Base-by-base conservation (phyloP, 2,113 vertebrate species). In the Melanerpes aurifrons region DNA sequence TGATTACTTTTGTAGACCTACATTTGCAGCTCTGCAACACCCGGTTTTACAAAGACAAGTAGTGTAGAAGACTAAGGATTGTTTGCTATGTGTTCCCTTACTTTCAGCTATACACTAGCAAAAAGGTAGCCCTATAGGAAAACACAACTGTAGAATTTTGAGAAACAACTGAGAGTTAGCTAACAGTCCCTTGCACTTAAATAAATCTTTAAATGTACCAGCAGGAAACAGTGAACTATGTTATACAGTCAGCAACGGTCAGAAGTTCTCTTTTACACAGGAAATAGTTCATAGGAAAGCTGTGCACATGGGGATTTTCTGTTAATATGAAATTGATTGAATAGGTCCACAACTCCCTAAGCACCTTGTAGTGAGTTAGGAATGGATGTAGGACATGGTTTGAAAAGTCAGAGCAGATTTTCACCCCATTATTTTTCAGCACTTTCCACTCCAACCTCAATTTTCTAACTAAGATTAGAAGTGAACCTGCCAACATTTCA, bases 391-490 rank as follows among this genome's bases (percentile, higher is more conserved):
- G 37, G 31, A 94, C 93, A 87, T 61, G 43, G 68, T 73, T 93
- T 89, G 75, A 93, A 91, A 91, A 94, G 84, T 94, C 92, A 64
- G 61, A 89, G 76, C 32, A 66, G 72, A 85, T 91, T 93, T 92
- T 94, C 78, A 87, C 45, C 64, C 71, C 43, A 89, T 91, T 96
- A 94, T 94, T 95, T 93, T 93, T 89, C 72, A 92, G 53, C 71
- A 70, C 62, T 87, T 62, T 94, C 74, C 95, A 68, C 81, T 82
- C 87, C 74, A 91, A 80, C 59, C 43, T 82, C 91, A 94, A 92
- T 89, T 95, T 95, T 87, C 90, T 89, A 84, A 87, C 66, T 62
- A 82, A 93, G 89, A 94, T 94, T 96, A 91, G 82, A 91, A 83
- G 68, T 67, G 91, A 96, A 93, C 87, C 82, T 95, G 92, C 92